phyloP scores from a whole-genome alignment of 1,140 invertebrate genomes.

The Aphelenchoides fujianensis region DNA sequence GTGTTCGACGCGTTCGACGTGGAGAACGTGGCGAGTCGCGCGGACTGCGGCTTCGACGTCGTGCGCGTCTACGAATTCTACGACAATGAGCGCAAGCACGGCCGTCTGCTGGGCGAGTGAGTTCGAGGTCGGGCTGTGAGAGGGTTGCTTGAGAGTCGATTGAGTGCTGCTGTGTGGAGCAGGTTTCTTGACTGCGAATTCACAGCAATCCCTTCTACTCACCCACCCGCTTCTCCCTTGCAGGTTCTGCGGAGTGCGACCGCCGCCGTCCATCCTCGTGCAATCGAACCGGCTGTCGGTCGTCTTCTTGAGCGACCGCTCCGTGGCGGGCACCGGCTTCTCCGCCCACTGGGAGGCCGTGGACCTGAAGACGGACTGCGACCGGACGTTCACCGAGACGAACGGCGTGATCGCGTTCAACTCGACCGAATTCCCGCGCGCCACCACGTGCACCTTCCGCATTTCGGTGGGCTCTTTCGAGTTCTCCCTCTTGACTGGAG shows the following conservation, averaged over 20 bases:
- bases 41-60: conserved; percentile 52
- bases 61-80: conserved; percentile 57
- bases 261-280: conserved; percentile 54
- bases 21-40: conserved; percentile 44
- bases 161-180: too few relatives aligned
- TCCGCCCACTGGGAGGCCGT: conserved; percentile 59
- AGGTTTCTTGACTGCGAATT: too few relatives aligned
- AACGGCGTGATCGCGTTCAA: conserved; percentile 48
- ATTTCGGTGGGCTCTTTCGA: conserved; percentile 41
- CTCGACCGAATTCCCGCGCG: conserved; percentile 26
- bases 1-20: conserved; percentile 57
- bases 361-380: conserved; percentile 53
- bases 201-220: conserved; percentile 8
- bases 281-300: conserved; percentile 62
- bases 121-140: conserved; percentile 49
- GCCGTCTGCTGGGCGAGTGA: conserved; percentile 46
- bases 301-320: conserved; percentile 63
- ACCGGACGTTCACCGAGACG: conserved; percentile 41
- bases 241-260: conserved; percentile 55
- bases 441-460: conserved; percentile 42
- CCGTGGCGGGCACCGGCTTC: conserved; percentile 62
- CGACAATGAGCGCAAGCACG: conserved; percentile 45
- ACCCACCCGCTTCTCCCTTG: too few relatives aligned
- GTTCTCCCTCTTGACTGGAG: background rate
- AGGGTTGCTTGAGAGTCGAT: background rate